Evolutionary conservation across 1,140 invertebrate genomes (phyloP).

Genomic region (Sycophila sp.): DNA sequence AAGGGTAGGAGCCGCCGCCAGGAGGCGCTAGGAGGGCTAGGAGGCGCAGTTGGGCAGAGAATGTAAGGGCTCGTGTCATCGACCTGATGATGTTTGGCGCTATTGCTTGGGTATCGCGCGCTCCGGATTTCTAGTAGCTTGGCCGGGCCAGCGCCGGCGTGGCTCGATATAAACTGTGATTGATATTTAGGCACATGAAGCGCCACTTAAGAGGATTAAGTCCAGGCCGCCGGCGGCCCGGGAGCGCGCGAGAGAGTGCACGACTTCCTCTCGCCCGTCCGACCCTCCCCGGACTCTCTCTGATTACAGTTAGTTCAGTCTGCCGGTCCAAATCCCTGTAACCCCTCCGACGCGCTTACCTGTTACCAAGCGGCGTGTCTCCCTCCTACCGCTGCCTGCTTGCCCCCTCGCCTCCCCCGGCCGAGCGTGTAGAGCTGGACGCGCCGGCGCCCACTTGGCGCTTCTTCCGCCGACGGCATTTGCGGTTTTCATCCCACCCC

Average conservation of each 20-base stretch:
- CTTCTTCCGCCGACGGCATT: background rate
- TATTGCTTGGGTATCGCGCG: slow-evolving; percentile 22
- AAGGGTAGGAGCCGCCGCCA: slow-evolving; percentile 9
- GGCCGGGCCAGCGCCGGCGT: too few relatives aligned
- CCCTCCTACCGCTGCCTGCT: background rate
- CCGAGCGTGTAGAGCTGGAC: background rate
- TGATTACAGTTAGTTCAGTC: slow-evolving; percentile 63
- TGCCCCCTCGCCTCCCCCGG: background rate
- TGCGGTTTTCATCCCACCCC: background rate
- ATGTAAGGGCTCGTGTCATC: slow-evolving; percentile 37
- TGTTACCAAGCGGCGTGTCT: slow-evolving; percentile 44
- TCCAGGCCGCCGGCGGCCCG: slow-evolving; percentile 1
- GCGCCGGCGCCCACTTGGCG: background rate
- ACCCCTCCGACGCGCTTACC: slow-evolving; percentile 48
- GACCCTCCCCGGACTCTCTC: slow-evolving; percentile 52
- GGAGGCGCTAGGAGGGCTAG: background rate
- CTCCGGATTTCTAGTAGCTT: slow-evolving; percentile 40
- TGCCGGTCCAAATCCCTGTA: slow-evolving; percentile 60
- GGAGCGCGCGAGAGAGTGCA: background rate
- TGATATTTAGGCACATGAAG: slow-evolving; percentile 62
- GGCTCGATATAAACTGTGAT: slow-evolving; percentile 56
- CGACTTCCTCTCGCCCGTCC: slow-evolving; percentile 9
- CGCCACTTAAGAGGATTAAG: slow-evolving; percentile 64
- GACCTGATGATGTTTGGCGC: slow-evolving; percentile 34
- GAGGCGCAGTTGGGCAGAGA: background rate